These are phyloP conservation scores for Ceratoteleas bidentatus DNA, from an alignment of 1,140 invertebrate genomes.

Conservation along the genomic window DNA sequence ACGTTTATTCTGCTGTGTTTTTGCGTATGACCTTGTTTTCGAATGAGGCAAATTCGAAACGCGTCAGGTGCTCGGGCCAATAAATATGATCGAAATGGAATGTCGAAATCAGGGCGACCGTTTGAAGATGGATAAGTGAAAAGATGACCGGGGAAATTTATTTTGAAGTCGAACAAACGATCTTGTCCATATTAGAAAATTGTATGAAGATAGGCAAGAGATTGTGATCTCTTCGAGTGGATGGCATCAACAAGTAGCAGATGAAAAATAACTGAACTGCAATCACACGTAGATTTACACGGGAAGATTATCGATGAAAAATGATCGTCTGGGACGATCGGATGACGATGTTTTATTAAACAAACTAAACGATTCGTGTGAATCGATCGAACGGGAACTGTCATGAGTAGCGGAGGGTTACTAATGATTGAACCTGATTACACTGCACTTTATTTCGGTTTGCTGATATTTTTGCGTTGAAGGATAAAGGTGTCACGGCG, in stretches of 20 bases:
- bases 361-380: neutral
- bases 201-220: too few species aligned
- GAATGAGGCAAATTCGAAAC: neutral
- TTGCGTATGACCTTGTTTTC: neutral
- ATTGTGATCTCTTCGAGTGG: too few species aligned
- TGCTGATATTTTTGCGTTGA: constrained; percentile 6
- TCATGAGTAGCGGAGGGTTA: neutral
- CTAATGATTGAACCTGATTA: neutral
- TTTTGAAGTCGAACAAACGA: too few species aligned
- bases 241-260: too few species aligned
- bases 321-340: neutral
- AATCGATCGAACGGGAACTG: neutral
- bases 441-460: neutral
- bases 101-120: neutral
- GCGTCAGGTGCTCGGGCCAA: neutral
- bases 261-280: too few species aligned
- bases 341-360: neutral
- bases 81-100: neutral
- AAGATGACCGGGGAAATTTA: too few species aligned
- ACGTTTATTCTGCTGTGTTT: neutral
- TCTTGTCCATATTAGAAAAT: too few species aligned
- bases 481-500: constrained; percentile 40
- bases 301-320: neutral
- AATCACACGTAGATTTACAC: too few species aligned
- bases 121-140: neutral